Evolutionary conservation across 2,888 invertebrate genomes (phyloP), one percentile per base, ranked within the genome.

Genomic region (Parnassius apollo): DNA sequence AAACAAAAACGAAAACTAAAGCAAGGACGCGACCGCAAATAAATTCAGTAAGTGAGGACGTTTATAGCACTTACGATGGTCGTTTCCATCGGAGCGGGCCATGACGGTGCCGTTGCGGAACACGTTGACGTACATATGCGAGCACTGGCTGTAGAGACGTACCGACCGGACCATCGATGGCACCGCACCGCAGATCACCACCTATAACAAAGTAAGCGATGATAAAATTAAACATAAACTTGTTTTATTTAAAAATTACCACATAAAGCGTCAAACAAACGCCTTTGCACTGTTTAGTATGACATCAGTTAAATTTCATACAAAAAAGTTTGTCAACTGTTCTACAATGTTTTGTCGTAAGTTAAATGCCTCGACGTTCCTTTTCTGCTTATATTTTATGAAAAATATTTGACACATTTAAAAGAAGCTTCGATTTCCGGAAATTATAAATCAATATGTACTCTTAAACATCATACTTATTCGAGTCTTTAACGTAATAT

Each of bases 161-260:
- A 94, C 94, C 86, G 94, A 94, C 88, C 94, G 93, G 87, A 94
- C 93, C 93, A 93, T 94, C 87, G 94, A 93, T 88, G 94, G 94
- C 92, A 94, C 93, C 93, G 94, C 94, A 92, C 94, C 94, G 94
- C 94, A 94, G 93, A 94, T 94, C 93, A 94, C 94, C 94, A 94
- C 94, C 94, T 94, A 85, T 44, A 68, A 62, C 52, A 64, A 57
- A 57, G 18, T 64, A 48, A 25, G 1, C 4, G 48, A 58, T 52
- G 12, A 51, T 25, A 48, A 12, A 9, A 13, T 48, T 12, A n/a
- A 9, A 46, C 46, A 46, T 12, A 3, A 46, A 12, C 4, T 46
- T 46, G 10, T 4, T 12, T 46, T 12, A 12, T 12, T 12, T 12
- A 46, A 12, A 12, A 46, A 55, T 55, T 35, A 35, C 35, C 35